phyloP scores from a whole-genome alignment of 2,797 vertebrate genomes.

The Pterois miles region DNA sequence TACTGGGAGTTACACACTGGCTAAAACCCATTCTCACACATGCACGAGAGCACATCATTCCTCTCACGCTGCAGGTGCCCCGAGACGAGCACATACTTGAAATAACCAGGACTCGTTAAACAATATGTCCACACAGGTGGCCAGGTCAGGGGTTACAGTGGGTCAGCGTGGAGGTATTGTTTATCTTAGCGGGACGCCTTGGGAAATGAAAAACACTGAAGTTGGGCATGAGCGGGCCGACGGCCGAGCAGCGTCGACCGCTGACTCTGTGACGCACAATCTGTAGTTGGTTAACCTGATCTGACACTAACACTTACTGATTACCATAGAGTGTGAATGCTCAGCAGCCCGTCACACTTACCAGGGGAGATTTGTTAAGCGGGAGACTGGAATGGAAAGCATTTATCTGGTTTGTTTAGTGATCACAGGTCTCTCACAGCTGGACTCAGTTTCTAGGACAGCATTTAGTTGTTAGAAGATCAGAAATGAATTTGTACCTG shows the following conservation, averaged over 20 bases:
- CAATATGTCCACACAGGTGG: not conserved
- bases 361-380: not conserved
- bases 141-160: not conserved
- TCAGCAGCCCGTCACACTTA: slow-evolving; percentile 4
- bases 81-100: not conserved
- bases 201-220: not conserved
- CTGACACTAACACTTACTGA: not conserved
- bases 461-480: not conserved
- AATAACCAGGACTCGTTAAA: not conserved
- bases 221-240: not conserved
- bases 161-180: not conserved
- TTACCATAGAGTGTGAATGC: not conserved
- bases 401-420: not conserved
- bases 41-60: not conserved
- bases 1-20: too few relatives aligned
- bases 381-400: not conserved
- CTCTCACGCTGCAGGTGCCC: not conserved
- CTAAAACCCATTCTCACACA: not conserved
- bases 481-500: not conserved
- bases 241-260: not conserved
- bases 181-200: not conserved
- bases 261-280: slow-evolving; percentile 21
- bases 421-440: not conserved
- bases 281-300: not conserved
- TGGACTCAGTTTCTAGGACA: not conserved